These are phyloP conservation scores for Cetoscarus ocellatus DNA, from an alignment of 2,797 vertebrate species.

Conservation along the genomic window DNA sequence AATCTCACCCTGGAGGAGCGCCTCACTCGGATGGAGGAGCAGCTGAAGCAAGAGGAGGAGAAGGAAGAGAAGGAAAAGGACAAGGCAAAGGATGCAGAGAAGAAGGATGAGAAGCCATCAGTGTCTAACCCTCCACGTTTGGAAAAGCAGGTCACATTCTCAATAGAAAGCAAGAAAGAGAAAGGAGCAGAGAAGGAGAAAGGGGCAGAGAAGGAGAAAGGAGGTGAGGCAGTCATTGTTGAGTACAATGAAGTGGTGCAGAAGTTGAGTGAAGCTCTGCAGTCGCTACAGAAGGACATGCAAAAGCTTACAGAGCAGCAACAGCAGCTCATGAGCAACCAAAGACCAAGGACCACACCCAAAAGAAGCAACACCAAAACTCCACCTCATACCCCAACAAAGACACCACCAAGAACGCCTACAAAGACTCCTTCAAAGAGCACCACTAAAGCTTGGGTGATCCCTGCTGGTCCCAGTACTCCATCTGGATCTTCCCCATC, in stretches of 20 bases:
- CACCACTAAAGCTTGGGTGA: slow-evolving; percentile 84
- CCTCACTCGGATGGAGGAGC: slow-evolving; percentile 84
- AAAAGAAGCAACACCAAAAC: slow-evolving; percentile 57
- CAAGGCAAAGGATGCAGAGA: slow-evolving; percentile 37
- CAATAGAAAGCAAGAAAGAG: slow-evolving; percentile 83
- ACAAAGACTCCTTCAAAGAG: slow-evolving; percentile 64
- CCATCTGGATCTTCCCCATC: slow-evolving; percentile 66
- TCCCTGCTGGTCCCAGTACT: slow-evolving; percentile 72
- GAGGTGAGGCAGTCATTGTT: slow-evolving; percentile 72
- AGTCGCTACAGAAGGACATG: slow-evolving; percentile 91
- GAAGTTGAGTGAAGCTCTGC: slow-evolving; percentile 89
- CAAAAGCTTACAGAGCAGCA: slow-evolving; percentile 93
- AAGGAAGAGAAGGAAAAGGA: slow-evolving; percentile 66
- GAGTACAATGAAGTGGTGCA: slow-evolving; percentile 93
- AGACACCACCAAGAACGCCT: slow-evolving; percentile 70
- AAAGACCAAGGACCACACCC: slow-evolving; percentile 63
- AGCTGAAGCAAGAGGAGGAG: slow-evolving; percentile 79
- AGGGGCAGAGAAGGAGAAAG: slow-evolving; percentile 50
- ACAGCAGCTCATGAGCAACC: slow-evolving; percentile 87
- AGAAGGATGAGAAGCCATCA: slow-evolving; percentile 53
- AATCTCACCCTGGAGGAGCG: slow-evolving; percentile 82
- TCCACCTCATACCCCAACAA: slow-evolving; percentile 72
- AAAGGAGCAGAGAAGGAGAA: slow-evolving; percentile 64
- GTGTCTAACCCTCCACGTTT: slow-evolving; percentile 64
- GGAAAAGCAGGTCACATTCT: slow-evolving; percentile 93